Conservation (phyloP, 2,113 vertebrate genomes). For the Synodontis membranacea region DNA sequence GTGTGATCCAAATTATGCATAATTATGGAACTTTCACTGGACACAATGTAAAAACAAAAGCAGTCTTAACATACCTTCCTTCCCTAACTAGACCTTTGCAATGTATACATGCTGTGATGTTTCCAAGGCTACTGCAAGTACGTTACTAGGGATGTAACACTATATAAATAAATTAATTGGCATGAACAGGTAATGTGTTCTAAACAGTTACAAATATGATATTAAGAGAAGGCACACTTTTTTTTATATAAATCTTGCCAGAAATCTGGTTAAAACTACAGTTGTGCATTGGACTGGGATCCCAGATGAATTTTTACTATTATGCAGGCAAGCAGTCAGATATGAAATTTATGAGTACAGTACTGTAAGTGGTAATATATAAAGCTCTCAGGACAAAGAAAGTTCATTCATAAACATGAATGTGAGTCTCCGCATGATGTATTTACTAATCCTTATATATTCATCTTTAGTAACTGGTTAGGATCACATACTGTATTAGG, state of each 20-base stretch:
- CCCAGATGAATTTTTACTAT: not conserved
- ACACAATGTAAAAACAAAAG: not conserved
- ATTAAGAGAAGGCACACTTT: not conserved
- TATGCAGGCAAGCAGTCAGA: not conserved
- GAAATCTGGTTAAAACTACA: not conserved
- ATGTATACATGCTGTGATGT: not conserved
- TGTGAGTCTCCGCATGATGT: not conserved
- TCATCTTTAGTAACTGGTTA: not conserved
- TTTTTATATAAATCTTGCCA: not conserved
- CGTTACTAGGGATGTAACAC: not conserved
- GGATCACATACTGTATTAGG: not conserved
- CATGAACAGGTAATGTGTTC: not conserved
- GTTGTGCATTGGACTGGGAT: not conserved
- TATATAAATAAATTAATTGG: not conserved
- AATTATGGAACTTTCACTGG: not conserved
- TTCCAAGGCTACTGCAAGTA: not conserved
- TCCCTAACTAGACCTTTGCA: not conserved
- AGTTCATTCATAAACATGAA: not conserved
- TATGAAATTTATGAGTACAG: not conserved
- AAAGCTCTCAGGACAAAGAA: not conserved
- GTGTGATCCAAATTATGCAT: not conserved
- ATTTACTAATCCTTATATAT: not conserved
- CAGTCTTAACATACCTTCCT: not conserved
- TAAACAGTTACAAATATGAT: not conserved
- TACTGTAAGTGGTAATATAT: not conserved